Percentiles rank a stretch among this genome's conserved stretches.
Evolutionary conservation across 2,797 vertebrate species (phyloP).

Genomic region (Octomys mimax): DNA sequence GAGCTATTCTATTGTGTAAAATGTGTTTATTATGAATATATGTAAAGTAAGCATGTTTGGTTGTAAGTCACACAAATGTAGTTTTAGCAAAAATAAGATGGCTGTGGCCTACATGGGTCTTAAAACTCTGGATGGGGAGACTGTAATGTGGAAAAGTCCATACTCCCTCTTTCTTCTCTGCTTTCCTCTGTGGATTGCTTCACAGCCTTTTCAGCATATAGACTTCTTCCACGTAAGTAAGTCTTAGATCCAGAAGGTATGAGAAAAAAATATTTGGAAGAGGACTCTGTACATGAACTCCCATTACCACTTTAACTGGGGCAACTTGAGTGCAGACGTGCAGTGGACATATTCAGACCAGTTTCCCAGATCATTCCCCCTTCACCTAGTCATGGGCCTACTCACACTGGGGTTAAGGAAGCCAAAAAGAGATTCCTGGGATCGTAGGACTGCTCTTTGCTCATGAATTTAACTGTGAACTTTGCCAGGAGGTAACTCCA

Average conservation of each 20-base stretch:
- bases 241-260: not conserved
- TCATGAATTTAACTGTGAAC: not conserved
- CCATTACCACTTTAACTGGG: not conserved
- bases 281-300: not conserved
- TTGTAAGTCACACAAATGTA: not conserved
- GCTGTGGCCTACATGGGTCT: not conserved
- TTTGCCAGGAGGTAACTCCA: not conserved
- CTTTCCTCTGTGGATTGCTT: not conserved
- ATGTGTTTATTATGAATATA: slow-evolving; percentile 23
- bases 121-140: not conserved
- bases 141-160: not conserved
- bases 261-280: not conserved
- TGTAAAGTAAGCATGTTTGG: not conserved
- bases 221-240: not conserved
- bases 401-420: not conserved
- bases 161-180: not conserved
- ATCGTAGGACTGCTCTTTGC: not conserved
- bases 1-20: not conserved
- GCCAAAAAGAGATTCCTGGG: not conserved
- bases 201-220: not conserved
- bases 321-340: not conserved
- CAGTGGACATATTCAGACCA: not conserved
- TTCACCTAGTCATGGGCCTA: not conserved
- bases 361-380: not conserved
- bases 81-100: slow-evolving; percentile 8